Evolutionary conservation across 2,113 vertebrate genomes (phyloP).

Genomic region (Neolamprologus variostigma): DNA sequence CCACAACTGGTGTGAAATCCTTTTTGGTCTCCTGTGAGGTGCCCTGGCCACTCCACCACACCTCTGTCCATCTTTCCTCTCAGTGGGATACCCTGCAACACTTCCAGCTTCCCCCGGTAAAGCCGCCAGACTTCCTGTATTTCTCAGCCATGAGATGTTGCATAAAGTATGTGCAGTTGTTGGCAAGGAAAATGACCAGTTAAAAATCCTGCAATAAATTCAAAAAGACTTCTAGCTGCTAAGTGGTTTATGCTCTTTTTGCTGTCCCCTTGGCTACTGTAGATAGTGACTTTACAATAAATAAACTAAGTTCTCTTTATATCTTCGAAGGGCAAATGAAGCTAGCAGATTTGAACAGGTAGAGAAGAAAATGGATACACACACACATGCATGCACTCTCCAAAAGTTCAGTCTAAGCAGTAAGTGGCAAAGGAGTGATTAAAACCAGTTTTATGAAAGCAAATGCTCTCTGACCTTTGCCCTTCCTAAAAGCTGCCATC

Average conservation of each 20-base stretch:
- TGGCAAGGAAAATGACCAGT: background rate
- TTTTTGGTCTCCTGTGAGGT: constrained; percentile 59
- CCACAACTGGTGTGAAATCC: constrained; percentile 72
- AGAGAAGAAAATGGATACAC: background rate
- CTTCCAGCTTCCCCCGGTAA: constrained; percentile 58
- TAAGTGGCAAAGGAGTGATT: constrained; percentile 33
- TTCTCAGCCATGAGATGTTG: constrained; percentile 19
- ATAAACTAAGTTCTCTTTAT: background rate
- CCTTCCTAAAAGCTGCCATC: constrained; percentile 57
- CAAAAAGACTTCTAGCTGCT: background rate
- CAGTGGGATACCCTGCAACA: constrained; percentile 22
- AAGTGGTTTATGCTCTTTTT: constrained; percentile 36
- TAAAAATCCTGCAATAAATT: constrained; percentile 20
- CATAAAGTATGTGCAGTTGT: constrained; percentile 5
- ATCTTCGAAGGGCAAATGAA: background rate
- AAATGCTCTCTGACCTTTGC: constrained; percentile 44
- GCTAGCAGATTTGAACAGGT: background rate
- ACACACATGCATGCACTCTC: background rate
- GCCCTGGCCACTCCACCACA: constrained; percentile 45
- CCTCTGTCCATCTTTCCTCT: constrained; percentile 62
- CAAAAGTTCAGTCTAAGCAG: background rate
- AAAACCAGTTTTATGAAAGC: constrained; percentile 50
- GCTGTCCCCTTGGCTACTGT: constrained; percentile 38
- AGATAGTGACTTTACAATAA: constrained; percentile 1
- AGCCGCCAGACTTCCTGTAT: constrained; percentile 70